Evolutionary conservation across 2,888 invertebrate genomes (phyloP).

Genomic region (Maniola hyperantus): DNA sequence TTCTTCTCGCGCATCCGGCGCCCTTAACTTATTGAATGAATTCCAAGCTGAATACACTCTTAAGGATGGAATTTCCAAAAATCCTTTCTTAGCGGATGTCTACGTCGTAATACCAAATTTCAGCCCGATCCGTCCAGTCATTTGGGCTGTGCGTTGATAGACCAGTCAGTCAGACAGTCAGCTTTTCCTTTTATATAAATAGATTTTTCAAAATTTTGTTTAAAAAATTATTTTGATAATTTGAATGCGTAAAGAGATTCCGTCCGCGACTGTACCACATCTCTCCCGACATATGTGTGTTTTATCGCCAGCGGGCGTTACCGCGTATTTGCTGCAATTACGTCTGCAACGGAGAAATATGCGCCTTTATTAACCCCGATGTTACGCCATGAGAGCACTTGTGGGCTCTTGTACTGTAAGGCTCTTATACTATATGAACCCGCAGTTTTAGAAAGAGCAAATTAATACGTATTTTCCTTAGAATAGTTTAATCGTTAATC

Average conservation of each 20-base stretch:
- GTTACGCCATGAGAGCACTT: slow-evolving; percentile 18
- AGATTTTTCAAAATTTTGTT: no score
- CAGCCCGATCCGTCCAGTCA: no score
- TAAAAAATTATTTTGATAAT: background rate
- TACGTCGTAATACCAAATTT: no score
- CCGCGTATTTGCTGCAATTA: slow-evolving; percentile 49
- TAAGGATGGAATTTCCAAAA: no score
- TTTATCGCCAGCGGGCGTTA: slow-evolving; percentile 45
- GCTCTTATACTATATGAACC: background rate
- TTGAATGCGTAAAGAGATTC: slow-evolving; percentile 7
- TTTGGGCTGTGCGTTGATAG: no score
- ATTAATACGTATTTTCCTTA: background rate
- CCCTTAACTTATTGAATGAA: no score
- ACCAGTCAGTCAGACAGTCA: no score
- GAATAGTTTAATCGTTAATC: background rate
- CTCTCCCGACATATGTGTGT: slow-evolving; percentile 42
- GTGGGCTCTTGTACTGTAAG: slow-evolving; percentile 5
- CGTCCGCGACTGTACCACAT: slow-evolving; percentile 28
- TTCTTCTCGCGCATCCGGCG: no score
- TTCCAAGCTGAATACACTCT: no score
- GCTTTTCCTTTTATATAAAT: no score
- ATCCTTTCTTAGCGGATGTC: no score
- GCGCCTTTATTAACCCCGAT: slow-evolving; percentile 44
- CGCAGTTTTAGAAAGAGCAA: background rate
- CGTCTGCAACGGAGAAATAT: slow-evolving; percentile 44